Percentiles rank a stretch among this genome's conserved stretches.
Conservation (phyloP, 2,888 invertebrate genomes). For the Isoperla grammatica region DNA sequence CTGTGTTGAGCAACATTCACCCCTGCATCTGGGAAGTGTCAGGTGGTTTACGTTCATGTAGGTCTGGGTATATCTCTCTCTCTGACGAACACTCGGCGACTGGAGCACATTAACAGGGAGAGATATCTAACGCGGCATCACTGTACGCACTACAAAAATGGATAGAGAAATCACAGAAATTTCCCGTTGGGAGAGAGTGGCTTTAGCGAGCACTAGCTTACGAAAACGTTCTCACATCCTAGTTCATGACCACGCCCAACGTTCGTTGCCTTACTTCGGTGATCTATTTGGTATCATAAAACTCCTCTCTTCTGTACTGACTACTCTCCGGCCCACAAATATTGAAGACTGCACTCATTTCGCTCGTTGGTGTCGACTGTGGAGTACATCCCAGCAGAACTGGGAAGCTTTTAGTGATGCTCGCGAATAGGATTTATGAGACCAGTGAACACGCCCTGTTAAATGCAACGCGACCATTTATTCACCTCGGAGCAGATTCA, state of each 20-base stretch:
- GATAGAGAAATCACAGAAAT: too few relatives aligned
- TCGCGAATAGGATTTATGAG: conserved; percentile 17
- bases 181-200: too few relatives aligned
- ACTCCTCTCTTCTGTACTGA: too few relatives aligned
- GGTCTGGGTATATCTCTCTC: too few relatives aligned
- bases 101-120: too few relatives aligned
- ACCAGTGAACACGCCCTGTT: conserved; percentile 17
- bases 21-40: conserved; percentile 18
- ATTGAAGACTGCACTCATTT: conserved; percentile 1
- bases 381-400: neutral
- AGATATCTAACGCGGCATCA: too few relatives aligned
- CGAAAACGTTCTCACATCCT: too few relatives aligned
- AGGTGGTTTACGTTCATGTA: conserved; percentile 3
- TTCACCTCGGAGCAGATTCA: neutral
- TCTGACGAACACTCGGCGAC: neutral
- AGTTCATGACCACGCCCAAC: too few relatives aligned
- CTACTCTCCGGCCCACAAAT: neutral
- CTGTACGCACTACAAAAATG: too few relatives aligned
- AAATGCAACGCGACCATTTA: conserved; percentile 20
- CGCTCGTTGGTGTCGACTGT: conserved; percentile 5
- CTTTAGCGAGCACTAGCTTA: too few relatives aligned
- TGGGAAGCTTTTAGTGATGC: conserved; percentile 19
- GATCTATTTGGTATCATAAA: too few relatives aligned
- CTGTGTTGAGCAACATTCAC: conserved; percentile 18
- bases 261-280: too few relatives aligned